Evolutionary conservation across 2,113 vertebrate species (phyloP).

Genomic region (Stercorarius parasiticus): DNA sequence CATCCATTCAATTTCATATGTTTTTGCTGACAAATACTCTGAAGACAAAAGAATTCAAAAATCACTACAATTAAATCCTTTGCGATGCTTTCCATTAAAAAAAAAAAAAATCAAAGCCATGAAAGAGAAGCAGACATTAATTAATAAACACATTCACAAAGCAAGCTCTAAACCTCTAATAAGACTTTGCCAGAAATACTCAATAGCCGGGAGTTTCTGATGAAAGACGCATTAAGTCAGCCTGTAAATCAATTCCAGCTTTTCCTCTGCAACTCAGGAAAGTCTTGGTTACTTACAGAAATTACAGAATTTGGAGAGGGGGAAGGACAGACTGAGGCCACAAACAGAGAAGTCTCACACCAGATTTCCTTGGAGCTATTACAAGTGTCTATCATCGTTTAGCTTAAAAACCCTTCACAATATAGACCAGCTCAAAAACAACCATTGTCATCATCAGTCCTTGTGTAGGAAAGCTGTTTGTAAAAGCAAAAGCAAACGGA

Average conservation of each 20-base stretch:
- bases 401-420: neutral
- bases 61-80: neutral
- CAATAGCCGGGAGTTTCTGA: neutral
- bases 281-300: neutral
- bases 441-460: neutral
- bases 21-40: neutral
- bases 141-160: neutral
- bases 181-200: slow-evolving; percentile 10
- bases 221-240: neutral
- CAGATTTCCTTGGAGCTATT: neutral
- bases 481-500: neutral
- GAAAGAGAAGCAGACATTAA: neutral
- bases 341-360: neutral
- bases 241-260: slow-evolving; percentile 30
- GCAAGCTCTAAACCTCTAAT: slow-evolving; percentile 9
- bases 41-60: neutral
- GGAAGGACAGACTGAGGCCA: neutral
- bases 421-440: neutral
- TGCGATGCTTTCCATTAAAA: neutral
- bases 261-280: neutral
- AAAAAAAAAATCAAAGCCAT: neutral
- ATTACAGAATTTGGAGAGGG: neutral
- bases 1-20: neutral
- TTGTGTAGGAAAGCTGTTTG: neutral
- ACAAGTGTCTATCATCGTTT: neutral